A percentile compares a stretch with the other conserved stretches of the same genome.
These are phyloP conservation scores for Hiodon alosoides DNA, from an alignment of 2,113 vertebrate genomes.

Conservation along the genomic window DNA sequence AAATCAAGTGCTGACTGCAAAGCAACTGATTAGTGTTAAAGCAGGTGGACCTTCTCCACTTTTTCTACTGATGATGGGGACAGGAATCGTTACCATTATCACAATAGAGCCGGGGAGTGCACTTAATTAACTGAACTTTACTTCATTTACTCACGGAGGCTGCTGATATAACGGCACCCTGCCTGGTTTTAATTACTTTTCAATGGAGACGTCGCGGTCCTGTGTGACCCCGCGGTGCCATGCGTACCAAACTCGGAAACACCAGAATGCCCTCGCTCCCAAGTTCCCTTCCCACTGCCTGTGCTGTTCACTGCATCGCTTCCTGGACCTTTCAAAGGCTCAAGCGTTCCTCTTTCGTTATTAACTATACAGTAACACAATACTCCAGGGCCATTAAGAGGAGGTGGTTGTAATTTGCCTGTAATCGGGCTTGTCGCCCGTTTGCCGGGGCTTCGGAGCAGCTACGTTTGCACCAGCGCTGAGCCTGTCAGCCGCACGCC, in stretches of 20 bases:
- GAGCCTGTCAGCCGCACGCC: not conserved
- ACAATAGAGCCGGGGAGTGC: conserved; percentile 50
- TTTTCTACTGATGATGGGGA: conserved; percentile 19
- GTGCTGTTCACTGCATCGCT: not conserved
- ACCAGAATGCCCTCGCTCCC: not conserved
- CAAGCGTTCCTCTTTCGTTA: not conserved
- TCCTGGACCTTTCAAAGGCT: not conserved
- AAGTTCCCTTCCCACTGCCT: not conserved
- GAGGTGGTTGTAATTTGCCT: conserved; percentile 10
- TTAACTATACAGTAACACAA: not conserved
- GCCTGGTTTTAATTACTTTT: conserved; percentile 54
- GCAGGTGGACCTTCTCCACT: no score
- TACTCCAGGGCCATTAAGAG: not conserved
- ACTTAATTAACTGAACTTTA: conserved; percentile 62
- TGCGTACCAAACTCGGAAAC: not conserved
- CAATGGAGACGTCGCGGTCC: conserved; percentile 36
- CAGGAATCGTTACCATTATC: conserved; percentile 54
- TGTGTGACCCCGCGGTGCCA: conserved; percentile 27
- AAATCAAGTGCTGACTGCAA: no score
- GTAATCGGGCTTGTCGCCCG: conserved; percentile 16
- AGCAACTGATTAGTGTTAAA: no score
- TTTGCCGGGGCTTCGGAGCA: conserved; percentile 8
- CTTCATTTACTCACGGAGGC: conserved; percentile 55
- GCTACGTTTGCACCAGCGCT: conserved; percentile 4
- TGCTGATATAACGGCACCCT: conserved; percentile 40